Conservation (phyloP, 2,888 invertebrate genomes). For the Didymodactylos carnosus region DNA sequence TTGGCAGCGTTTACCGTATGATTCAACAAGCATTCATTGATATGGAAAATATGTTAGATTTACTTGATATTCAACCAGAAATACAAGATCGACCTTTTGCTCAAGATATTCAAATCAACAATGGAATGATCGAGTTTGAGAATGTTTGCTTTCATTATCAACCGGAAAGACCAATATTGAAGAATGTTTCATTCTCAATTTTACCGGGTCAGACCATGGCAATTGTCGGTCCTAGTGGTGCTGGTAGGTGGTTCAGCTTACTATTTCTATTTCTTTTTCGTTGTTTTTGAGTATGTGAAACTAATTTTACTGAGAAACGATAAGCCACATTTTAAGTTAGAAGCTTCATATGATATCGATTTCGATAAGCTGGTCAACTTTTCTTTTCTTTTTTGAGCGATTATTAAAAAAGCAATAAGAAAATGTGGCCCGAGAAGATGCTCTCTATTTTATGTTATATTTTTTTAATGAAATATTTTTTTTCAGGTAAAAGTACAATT, state of each 20-base stretch:
- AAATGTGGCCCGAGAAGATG: too few relatives aligned
- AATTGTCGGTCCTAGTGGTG: constrained; percentile 1
- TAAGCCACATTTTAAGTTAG: too few relatives aligned
- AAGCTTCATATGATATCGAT: too few relatives aligned
- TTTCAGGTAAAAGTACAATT: constrained; percentile 38
- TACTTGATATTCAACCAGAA: constrained; percentile 67
- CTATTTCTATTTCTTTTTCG: constrained; percentile 48
- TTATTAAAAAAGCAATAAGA: too few relatives aligned
- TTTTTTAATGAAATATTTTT: too few relatives aligned
- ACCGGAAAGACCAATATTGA: constrained; percentile 18
- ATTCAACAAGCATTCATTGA: constrained; percentile 93
- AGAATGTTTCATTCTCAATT: constrained; percentile 37
- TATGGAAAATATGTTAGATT: constrained; percentile 98
- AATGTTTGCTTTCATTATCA: neutral
- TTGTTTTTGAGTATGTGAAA: constrained; percentile 57
- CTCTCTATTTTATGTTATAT: too few relatives aligned
- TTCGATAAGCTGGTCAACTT: too few relatives aligned
- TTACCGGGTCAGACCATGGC: constrained; percentile 60
- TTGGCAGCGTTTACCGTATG: constrained; percentile 87
- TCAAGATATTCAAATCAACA: neutral
- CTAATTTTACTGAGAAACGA: neutral
- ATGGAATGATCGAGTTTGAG: neutral
- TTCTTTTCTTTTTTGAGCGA: too few relatives aligned
- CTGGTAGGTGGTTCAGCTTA: too few relatives aligned
- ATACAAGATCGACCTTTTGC: constrained; percentile 41